phyloP scores from a whole-genome alignment of 2,888 invertebrate species.

The Sialis fuliginosa region DNA sequence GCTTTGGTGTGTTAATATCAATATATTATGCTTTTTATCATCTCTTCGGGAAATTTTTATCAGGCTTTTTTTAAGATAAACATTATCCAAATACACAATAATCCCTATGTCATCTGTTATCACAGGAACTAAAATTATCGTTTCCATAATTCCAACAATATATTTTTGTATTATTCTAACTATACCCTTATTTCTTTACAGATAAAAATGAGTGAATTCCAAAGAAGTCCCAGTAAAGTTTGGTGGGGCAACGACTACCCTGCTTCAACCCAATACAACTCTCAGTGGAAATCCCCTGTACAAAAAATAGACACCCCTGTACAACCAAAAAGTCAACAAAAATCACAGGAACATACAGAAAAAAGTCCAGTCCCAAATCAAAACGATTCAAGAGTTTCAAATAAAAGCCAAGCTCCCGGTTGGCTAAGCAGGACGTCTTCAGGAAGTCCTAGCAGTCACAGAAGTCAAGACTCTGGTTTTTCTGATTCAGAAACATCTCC shows the following conservation, averaged over 20 bases:
- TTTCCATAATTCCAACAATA: too few species aligned
- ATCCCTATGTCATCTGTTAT: too few species aligned
- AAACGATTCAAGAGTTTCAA: background rate
- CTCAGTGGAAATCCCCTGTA: background rate
- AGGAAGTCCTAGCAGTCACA: constrained; percentile 43
- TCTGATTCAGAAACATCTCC: constrained; percentile 57
- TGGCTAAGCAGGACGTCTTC: constrained; percentile 17
- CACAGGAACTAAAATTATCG: too few species aligned
- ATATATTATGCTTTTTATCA: too few species aligned
- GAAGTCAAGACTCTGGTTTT: constrained; percentile 66
- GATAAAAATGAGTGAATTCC: constrained; percentile 39
- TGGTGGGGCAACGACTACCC: constrained; percentile 36
- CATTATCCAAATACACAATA: too few species aligned
- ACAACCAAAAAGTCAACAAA: background rate
- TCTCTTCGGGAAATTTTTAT: too few species aligned
- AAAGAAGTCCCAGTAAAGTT: constrained; percentile 46
- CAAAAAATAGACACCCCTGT: background rate
- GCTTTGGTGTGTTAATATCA: too few species aligned
- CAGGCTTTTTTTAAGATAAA: too few species aligned
- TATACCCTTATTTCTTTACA: too few species aligned
- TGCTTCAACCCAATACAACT: background rate
- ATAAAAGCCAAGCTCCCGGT: constrained; percentile 7
- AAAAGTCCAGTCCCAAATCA: background rate
- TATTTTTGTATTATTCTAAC: too few species aligned
- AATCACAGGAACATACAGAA: background rate